These are phyloP conservation scores for Neomicropteryx cornuta DNA, from an alignment of 1,140 invertebrate species.

Conservation along the genomic window DNA sequence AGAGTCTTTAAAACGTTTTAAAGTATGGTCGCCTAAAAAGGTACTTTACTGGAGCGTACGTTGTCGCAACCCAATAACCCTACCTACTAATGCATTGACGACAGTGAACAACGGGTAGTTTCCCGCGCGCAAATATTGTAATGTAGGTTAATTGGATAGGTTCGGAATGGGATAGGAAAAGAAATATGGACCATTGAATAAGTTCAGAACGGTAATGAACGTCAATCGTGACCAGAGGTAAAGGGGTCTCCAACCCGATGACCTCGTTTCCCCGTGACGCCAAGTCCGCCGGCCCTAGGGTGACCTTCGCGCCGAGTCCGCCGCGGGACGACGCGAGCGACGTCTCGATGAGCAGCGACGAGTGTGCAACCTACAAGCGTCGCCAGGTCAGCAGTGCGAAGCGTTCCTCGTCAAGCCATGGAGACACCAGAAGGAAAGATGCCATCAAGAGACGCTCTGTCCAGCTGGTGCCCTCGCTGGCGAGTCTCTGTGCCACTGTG, in stretches of 20 bases:
- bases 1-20: no score
- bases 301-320: slow-evolving; percentile 14
- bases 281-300: slow-evolving; percentile 8
- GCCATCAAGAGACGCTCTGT: slow-evolving; percentile 8
- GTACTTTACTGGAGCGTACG: no score
- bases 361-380: slow-evolving; percentile 12
- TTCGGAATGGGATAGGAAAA: no score
- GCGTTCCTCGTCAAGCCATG: slow-evolving; percentile 10
- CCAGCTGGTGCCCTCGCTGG: slow-evolving; percentile 8
- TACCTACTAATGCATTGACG: no score
- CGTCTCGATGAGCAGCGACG: slow-evolving; percentile 9
- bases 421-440: slow-evolving; percentile 11
- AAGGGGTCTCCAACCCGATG: background rate
- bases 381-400: slow-evolving; percentile 11
- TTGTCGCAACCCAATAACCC: no score
- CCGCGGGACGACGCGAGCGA: slow-evolving; percentile 7
- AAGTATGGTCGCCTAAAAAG: no score
- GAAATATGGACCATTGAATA: background rate
- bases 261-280: background rate
- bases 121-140: no score
- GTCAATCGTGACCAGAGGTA: background rate
- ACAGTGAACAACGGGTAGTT: no score
- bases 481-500: slow-evolving; percentile 14
- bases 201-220: background rate
- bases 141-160: no score